Evolutionary conservation across 2,113 vertebrate species (phyloP).

Genomic region (Hemiprocne comata): DNA sequence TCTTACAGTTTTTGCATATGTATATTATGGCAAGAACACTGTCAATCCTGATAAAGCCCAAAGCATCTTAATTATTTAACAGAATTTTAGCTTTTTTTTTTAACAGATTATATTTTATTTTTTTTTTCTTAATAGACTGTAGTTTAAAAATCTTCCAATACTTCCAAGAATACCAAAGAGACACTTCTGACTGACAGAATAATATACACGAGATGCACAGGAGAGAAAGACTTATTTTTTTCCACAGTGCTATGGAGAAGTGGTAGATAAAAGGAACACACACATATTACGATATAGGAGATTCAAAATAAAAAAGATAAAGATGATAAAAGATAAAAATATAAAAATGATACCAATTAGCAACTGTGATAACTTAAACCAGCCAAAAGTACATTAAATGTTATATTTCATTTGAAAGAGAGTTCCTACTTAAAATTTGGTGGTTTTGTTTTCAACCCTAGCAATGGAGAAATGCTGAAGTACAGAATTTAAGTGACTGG

Average conservation of each 20-base stretch:
- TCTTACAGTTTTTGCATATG: conserved; percentile 73
- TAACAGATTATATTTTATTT: not conserved
- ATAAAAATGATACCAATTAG: not conserved
- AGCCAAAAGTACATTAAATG: not conserved
- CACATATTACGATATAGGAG: not conserved
- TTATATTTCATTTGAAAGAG: not conserved
- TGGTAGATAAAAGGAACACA: not conserved
- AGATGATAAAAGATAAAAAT: no score
- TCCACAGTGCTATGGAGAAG: not conserved
- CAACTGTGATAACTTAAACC: not conserved
- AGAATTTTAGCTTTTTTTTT: conserved; percentile 11
- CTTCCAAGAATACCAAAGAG: not conserved
- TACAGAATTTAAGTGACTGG: not conserved
- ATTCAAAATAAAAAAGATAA: no score
- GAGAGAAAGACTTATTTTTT: not conserved
- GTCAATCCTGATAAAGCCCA: conserved; percentile 63
- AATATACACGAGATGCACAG: not conserved
- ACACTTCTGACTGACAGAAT: not conserved
- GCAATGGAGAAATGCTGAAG: not conserved
- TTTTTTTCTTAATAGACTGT: not conserved
- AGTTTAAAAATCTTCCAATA: conserved; percentile 27
- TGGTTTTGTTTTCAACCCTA: not conserved
- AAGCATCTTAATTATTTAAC: conserved; percentile 65
- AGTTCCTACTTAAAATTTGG: not conserved
- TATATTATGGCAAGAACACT: conserved; percentile 49